Evolutionary conservation across 2,113 vertebrate genomes (phyloP).

Genomic region (Oophaga pumilio): DNA sequence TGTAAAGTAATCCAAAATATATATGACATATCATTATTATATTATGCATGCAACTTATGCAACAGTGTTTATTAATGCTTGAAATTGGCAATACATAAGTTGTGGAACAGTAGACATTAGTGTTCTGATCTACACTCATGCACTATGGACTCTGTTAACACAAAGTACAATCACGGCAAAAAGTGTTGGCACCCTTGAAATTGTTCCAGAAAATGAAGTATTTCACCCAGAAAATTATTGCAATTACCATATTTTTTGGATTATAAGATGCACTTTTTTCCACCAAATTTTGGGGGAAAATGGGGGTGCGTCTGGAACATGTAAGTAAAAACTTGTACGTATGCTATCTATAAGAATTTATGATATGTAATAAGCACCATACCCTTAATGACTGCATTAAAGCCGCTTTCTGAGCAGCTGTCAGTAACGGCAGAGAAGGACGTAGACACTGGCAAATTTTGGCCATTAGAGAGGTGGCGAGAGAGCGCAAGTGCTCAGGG

Average conservation of each 20-base stretch:
- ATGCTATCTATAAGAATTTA: neutral
- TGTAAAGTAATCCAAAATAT: no score
- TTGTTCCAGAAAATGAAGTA: no score
- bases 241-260: no score
- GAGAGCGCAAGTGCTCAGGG: constrained; percentile 71
- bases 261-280: no score
- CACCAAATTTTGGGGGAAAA: no score
- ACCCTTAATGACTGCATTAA: constrained; percentile 78
- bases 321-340: no score
- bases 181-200: no score
- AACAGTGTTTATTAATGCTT: neutral
- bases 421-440: constrained; percentile 72
- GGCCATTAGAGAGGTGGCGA: constrained; percentile 66
- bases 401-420: constrained; percentile 76
- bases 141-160: neutral
- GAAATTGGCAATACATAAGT: neutral
- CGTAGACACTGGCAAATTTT: constrained; percentile 78
- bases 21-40: no score
- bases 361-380: neutral
- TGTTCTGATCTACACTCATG: neutral
- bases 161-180: no score
- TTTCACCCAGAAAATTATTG: no score
- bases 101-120: neutral
- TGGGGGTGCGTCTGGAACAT: no score
- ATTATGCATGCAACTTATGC: neutral